phyloP scores from a whole-genome alignment of 2,113 vertebrate species.

The Prochilodus magdalenae region DNA sequence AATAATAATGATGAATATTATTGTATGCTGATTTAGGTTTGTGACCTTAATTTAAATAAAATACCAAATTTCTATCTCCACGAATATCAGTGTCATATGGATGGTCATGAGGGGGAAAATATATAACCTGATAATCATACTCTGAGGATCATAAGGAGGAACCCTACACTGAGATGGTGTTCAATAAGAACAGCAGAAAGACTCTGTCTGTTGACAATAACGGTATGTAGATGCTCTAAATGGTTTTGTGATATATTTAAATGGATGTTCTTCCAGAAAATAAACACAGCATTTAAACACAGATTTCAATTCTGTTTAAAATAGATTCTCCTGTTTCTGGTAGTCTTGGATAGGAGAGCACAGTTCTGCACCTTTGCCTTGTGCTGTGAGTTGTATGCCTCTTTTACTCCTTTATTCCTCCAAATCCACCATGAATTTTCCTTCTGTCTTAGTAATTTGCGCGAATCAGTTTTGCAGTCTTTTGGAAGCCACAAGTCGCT shows the following conservation, averaged over 20 bases:
- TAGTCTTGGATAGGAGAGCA: background rate
- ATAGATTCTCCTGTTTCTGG: slow-evolving; percentile 28
- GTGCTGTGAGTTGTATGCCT: background rate
- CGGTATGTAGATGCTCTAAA: slow-evolving; percentile 50
- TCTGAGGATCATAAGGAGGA: no score
- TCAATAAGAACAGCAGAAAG: slow-evolving; percentile 20
- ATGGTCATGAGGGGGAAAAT: background rate
- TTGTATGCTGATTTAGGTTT: slow-evolving; percentile 80
- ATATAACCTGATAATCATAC: slow-evolving; percentile 24
- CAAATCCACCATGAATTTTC: background rate
- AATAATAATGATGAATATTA: slow-evolving; percentile 73
- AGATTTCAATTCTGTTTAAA: background rate
- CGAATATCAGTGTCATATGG: slow-evolving; percentile 25
- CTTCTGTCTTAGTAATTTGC: background rate
- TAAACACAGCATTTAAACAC: slow-evolving; percentile 55
- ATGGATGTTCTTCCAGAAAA: slow-evolving; percentile 56
- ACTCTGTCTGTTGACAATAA: slow-evolving; percentile 42
- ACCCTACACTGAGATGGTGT: background rate
- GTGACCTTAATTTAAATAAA: slow-evolving; percentile 75
- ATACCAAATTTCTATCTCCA: slow-evolving; percentile 59
- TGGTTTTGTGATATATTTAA: slow-evolving; percentile 53
- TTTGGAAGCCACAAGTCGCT: background rate
- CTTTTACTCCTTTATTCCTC: background rate
- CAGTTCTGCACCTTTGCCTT: background rate
- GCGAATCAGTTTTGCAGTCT: background rate